phyloP scores from a whole-genome alignment of 1,140 invertebrate genomes.

The Antheraea mylitta region DNA sequence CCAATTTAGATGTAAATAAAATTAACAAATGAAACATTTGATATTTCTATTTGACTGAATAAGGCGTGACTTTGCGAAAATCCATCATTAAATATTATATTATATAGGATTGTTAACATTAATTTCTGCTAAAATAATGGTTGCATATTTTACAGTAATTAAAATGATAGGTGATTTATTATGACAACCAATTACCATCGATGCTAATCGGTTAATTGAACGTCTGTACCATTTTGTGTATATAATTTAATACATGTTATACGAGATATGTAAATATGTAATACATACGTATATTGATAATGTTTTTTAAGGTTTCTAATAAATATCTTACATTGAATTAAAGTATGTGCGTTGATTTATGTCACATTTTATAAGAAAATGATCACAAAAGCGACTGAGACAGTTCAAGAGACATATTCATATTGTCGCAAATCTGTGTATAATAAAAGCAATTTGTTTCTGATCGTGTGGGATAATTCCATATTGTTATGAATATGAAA shows the following conservation, averaged over 20 bases:
- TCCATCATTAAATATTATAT: too few species aligned
- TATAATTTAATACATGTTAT: neutral
- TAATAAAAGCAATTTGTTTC: neutral
- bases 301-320: too few species aligned
- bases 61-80: too few species aligned
- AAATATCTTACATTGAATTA: neutral
- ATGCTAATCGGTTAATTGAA: constrained; percentile 4
- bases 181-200: neutral
- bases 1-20: too few species aligned
- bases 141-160: neutral
- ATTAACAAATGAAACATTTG: too few species aligned
- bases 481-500: neutral
- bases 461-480: constrained; percentile 1
- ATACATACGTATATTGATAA: neutral
- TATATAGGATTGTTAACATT: neutral
- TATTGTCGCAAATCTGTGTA: neutral
- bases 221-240: neutral
- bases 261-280: neutral
- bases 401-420: neutral
- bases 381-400: neutral
- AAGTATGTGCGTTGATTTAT: neutral
- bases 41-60: too few species aligned
- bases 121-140: too few species aligned
- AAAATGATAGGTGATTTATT: neutral
- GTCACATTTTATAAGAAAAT: neutral